These are phyloP conservation scores for Geophilus truncorum DNA, from an alignment of 2,888 invertebrate genomes.

Conservation along the genomic window DNA sequence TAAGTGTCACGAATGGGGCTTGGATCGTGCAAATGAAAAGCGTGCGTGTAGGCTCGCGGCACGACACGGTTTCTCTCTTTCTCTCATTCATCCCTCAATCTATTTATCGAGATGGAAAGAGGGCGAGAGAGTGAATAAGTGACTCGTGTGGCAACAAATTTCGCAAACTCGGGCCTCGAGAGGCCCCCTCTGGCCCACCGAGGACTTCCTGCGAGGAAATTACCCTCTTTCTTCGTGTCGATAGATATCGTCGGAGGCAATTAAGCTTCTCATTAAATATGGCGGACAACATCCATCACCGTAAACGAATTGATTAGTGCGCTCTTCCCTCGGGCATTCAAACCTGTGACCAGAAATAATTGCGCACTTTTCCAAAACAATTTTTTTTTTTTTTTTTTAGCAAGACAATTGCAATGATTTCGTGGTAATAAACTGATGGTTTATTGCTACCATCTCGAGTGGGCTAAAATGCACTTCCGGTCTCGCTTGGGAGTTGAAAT, in stretches of 20 bases:
- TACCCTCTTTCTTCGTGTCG: constrained; percentile 20
- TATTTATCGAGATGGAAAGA: background rate
- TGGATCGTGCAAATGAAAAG: background rate
- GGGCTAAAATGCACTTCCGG: too few species aligned
- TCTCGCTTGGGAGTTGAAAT: too few species aligned
- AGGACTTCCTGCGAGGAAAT: constrained; percentile 20
- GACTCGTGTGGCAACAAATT: background rate
- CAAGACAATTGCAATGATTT: background rate
- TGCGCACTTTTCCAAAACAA: background rate
- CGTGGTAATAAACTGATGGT: too few species aligned
- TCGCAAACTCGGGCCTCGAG: constrained; percentile 6
- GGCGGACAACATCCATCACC: constrained; percentile 6
- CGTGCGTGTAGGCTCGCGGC: background rate
- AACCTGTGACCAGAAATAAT: background rate
- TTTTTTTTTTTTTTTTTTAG: too few species aligned
- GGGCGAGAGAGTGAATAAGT: background rate
- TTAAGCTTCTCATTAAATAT: constrained; percentile 20
- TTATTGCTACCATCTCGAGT: too few species aligned
- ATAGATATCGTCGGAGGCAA: background rate
- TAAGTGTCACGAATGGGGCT: background rate
- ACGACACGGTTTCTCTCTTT: constrained; percentile 7
- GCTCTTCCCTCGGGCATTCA: background rate
- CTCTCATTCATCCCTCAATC: constrained; percentile 5
- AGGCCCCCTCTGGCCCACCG: constrained; percentile 10
- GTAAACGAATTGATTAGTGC: constrained; percentile 6